Conservation (phyloP, 2,113 vertebrate genomes). For the Tragelaphus imberbis region DNA sequence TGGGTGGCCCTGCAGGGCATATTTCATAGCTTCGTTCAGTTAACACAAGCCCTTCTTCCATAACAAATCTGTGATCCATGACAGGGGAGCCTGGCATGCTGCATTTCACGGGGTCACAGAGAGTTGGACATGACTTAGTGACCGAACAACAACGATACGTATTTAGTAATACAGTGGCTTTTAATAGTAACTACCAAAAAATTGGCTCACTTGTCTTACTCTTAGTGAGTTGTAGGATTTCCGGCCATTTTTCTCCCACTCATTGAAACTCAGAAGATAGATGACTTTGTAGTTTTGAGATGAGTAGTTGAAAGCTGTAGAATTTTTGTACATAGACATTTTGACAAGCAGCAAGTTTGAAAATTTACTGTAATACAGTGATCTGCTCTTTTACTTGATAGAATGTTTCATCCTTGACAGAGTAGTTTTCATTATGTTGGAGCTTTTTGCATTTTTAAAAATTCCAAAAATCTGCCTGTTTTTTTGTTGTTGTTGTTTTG, state of each 20-base stretch:
- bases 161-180: background rate
- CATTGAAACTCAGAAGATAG: background rate
- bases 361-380: background rate
- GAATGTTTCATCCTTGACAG: background rate
- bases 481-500: background rate
- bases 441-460: background rate
- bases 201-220: background rate
- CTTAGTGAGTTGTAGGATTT: background rate
- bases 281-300: background rate
- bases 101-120: background rate
- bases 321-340: background rate
- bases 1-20: background rate
- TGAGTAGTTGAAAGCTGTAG: background rate
- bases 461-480: background rate
- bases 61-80: background rate
- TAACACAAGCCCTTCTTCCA: background rate
- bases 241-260: background rate
- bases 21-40: background rate
- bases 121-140: background rate
- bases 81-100: background rate
- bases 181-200: background rate
- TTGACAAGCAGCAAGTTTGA: background rate
- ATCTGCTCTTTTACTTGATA: background rate
- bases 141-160: background rate
- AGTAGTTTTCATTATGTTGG: background rate